Evolutionary conservation across 1,140 invertebrate species (phyloP).

Genomic region (Oryzaephilus surinamensis): DNA sequence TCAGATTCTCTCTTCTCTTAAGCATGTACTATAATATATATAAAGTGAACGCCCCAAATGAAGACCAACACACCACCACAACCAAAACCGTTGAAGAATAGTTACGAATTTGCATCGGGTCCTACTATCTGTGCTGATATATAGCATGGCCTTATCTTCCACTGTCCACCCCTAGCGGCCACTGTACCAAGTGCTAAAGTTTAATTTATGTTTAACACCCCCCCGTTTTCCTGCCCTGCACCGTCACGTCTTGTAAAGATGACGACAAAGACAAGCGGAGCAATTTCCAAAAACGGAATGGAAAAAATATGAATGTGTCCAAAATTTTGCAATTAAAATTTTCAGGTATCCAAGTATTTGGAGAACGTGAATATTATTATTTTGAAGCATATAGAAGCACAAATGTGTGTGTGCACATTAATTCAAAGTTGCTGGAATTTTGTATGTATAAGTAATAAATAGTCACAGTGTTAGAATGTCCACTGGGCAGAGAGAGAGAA

Average conservation of each 20-base stretch:
- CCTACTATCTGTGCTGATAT: constrained; percentile 23
- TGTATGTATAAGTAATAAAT: constrained; percentile 25
- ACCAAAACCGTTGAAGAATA: constrained; percentile 3
- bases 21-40: no score
- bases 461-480: constrained; percentile 21
- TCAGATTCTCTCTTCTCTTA: constrained; percentile 11
- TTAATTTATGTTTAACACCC: constrained; percentile 36
- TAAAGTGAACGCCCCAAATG: constrained; percentile 5
- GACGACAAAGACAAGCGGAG: neutral
- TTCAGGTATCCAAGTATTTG: no score
- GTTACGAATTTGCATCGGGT: constrained; percentile 21
- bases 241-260: constrained; percentile 34
- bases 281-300: neutral
- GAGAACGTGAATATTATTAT: no score
- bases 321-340: neutral
- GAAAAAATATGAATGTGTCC: neutral
- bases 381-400: neutral
- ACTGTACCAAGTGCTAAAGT: constrained; percentile 33
- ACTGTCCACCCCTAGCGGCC: constrained; percentile 31
- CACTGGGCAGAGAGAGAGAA: constrained; percentile 10
- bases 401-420: neutral
- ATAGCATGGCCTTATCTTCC: constrained; percentile 28
- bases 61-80: neutral
- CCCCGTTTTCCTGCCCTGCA: constrained; percentile 27
- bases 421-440: constrained; percentile 7